Conservation (phyloP, 2,797 vertebrate species). For the Sarcoramphus papa region DNA sequence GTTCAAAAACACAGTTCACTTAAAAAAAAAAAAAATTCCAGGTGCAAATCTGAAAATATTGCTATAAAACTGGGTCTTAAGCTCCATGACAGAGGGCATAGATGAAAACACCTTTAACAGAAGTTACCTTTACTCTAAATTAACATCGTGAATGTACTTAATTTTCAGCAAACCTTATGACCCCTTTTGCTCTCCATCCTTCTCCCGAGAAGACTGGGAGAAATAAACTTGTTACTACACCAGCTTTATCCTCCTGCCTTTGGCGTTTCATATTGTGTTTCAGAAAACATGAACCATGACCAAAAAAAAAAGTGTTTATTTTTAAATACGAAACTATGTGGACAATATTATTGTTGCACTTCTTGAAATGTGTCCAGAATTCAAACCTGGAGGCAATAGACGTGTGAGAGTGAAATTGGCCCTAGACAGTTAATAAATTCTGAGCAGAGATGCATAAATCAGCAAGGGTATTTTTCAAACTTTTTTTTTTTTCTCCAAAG, state of each 20-base stretch:
- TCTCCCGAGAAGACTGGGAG: not conserved
- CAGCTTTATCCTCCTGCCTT: conserved; percentile 48
- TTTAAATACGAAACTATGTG: conserved; percentile 70
- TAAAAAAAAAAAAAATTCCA: not conserved
- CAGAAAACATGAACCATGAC: conserved; percentile 30
- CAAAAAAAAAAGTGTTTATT: conserved; percentile 22
- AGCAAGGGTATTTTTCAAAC: conserved; percentile 70
- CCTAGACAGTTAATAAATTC: conserved; percentile 81
- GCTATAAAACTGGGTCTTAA: not conserved
- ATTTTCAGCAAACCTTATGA: conserved; percentile 1
- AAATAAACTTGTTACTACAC: conserved; percentile 43
- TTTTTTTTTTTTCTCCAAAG: conserved; percentile 33
- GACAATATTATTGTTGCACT: conserved; percentile 71
- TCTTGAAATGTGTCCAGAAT: conserved; percentile 76
- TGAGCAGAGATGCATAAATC: conserved; percentile 80
- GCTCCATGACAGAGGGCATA: not conserved
- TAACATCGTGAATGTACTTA: not conserved
- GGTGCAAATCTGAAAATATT: not conserved
- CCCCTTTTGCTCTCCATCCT: not conserved
- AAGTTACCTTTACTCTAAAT: not conserved
- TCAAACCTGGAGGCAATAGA: conserved; percentile 70
- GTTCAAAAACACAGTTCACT: not conserved
- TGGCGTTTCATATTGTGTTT: conserved; percentile 37
- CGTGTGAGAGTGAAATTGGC: conserved; percentile 68
- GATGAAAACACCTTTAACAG: not conserved